Evolutionary conservation across 1,140 invertebrate genomes (phyloP).

Genomic region (Ephestia elutella): DNA sequence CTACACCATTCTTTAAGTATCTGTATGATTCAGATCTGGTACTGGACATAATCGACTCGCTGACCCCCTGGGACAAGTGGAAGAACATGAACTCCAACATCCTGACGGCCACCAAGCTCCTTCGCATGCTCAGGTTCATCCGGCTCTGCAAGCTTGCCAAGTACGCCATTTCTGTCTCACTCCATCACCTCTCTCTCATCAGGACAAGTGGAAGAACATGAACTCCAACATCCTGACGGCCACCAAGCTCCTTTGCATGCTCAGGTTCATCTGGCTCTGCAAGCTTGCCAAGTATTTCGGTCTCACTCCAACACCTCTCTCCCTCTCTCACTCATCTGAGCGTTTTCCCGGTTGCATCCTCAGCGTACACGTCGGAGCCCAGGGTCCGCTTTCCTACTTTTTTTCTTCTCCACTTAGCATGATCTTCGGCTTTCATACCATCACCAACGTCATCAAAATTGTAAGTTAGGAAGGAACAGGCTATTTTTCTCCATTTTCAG

Average conservation of each 20-base stretch:
- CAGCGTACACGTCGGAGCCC: too few relatives aligned
- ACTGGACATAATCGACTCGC: conserved; percentile 47
- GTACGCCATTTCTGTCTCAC: conserved; percentile 23
- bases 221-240: conserved; percentile 59
- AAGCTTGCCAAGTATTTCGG: conserved; percentile 50
- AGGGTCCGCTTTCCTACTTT: too few relatives aligned
- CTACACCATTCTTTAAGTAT: too few relatives aligned
- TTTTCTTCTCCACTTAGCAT: too few relatives aligned
- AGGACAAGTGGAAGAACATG: conserved; percentile 55
- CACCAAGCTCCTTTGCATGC: conserved; percentile 56
- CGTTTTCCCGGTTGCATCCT: conserved; percentile 58
- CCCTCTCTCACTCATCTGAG: too few relatives aligned
- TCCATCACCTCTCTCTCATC: too few relatives aligned
- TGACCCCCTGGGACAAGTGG: conserved; percentile 56
- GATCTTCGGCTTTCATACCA: too few relatives aligned
- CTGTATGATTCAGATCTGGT: conserved; percentile 43
- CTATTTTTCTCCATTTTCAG: too few relatives aligned
- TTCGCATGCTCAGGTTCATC: conserved; percentile 57
- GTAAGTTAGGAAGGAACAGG: too few relatives aligned
- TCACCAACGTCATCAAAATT: too few relatives aligned
- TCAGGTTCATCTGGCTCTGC: conserved; percentile 53
- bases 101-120: conserved; percentile 54
- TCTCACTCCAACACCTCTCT: too few relatives aligned
- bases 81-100: conserved; percentile 53
- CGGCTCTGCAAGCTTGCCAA: conserved; percentile 57